Conservation (phyloP, 2,797 vertebrate genomes). For the Molossus alvarezi region DNA sequence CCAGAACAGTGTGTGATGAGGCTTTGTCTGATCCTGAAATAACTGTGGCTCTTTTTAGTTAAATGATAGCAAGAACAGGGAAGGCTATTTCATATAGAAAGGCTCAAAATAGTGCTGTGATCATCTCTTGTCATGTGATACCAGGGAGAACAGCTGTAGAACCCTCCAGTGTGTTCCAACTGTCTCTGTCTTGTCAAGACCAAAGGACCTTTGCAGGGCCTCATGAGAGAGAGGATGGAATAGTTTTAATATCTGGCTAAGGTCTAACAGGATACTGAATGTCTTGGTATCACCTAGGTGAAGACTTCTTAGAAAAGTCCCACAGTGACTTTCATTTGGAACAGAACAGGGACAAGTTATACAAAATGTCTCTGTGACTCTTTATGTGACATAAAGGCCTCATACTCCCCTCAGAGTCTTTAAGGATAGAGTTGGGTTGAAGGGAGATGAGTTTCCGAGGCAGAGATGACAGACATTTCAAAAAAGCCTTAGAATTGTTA, state of each 20-base stretch:
- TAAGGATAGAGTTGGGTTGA: neutral
- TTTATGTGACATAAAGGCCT: neutral
- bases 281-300: neutral
- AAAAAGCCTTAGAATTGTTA: neutral
- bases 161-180: neutral
- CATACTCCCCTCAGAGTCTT: neutral
- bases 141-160: slow-evolving; percentile 67
- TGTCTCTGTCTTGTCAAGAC: slow-evolving; percentile 42
- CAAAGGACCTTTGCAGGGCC: neutral
- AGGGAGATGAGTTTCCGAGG: neutral
- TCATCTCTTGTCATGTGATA: slow-evolving; percentile 64
- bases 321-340: neutral
- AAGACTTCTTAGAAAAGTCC: neutral
- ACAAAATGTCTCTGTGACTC: neutral
- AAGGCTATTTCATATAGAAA: slow-evolving; percentile 78
- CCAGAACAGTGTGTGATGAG: slow-evolving; percentile 32
- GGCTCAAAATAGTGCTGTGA: slow-evolving; percentile 72
- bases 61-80: slow-evolving; percentile 76
- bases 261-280: neutral
- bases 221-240: neutral
- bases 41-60: slow-evolving; percentile 74
- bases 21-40: slow-evolving; percentile 80
- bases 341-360: neutral
- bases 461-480: neutral
- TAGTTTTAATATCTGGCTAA: neutral